Percentiles rank a stretch among this genome's conserved stretches.
phyloP scores from a whole-genome alignment of 2,797 vertebrate species.

The Acanthornis magna region DNA sequence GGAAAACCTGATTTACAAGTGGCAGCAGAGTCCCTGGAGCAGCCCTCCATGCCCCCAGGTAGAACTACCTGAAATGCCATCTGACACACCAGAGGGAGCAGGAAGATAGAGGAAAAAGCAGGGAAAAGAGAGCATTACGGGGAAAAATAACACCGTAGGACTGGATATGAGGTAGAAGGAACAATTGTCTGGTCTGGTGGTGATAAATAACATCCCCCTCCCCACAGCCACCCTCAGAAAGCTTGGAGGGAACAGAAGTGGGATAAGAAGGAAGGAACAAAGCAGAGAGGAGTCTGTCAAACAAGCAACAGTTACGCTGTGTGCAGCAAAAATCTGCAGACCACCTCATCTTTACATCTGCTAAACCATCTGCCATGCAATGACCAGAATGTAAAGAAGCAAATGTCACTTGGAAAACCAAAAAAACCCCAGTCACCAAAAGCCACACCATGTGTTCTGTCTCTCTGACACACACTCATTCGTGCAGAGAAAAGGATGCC shows the following conservation, averaged over 20 bases:
- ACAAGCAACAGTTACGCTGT: conserved; percentile 28
- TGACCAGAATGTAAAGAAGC: conserved; percentile 70
- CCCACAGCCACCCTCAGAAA: neutral
- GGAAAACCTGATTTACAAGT: neutral
- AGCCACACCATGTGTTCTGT: conserved; percentile 68
- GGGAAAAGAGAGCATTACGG: neutral
- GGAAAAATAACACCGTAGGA: neutral
- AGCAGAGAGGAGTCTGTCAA: conserved; percentile 28
- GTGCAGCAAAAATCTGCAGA: conserved; percentile 6
- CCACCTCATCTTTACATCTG: conserved; percentile 14
- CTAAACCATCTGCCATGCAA: conserved; percentile 75
- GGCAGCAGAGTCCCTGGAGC: neutral
- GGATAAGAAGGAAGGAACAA: conserved; percentile 4
- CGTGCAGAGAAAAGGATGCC: conserved; percentile 89
- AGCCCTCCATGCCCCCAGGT: neutral
- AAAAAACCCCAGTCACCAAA: conserved; percentile 34
- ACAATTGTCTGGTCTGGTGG: neutral
- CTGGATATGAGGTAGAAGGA: neutral
- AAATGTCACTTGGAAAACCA: conserved; percentile 57
- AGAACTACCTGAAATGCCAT: neutral
- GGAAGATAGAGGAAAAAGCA: conserved; percentile 20
- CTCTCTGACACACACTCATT: conserved; percentile 79
- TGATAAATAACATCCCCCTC: neutral
- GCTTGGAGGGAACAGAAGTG: neutral
- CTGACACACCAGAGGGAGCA: conserved; percentile 20